Base-by-base conservation (phyloP, 2,888 invertebrate species). In the Chalcis sispes region DNA sequence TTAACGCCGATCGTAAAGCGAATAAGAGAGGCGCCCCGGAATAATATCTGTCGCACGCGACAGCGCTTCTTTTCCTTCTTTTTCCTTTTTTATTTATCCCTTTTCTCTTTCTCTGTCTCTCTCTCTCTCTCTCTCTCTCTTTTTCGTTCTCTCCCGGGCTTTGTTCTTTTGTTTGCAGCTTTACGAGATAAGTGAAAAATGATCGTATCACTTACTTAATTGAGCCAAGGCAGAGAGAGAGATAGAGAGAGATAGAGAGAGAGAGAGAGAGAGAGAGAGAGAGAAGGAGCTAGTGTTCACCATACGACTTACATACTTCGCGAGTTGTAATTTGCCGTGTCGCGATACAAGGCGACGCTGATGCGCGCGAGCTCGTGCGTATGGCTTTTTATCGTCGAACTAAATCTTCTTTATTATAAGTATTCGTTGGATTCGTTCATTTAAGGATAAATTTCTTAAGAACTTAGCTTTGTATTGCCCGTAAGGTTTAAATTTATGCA, bases 101-200 rank as follows among this genome's bases (percentile, higher is more conserved):
- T 77, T 75, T 50, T 20, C 20, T 4, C 23, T 13, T 36, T 8
- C n/a, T 27, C 15, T 7, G 25, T 40, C 1, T 29, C 5, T 54
- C 25, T 40, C 13, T 18, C 18, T 20, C 36, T 36, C 13, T 15
- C n/a, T 50, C 46, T 46, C 13, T 18, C 15, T 15, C 52, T 77
- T 75, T 79, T 82, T 74, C 71, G 77, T 65, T 73, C 48, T 25
- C 40, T 40, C n/a, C 48, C 46, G 32, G 32, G 64, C 10, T 46
- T 8, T 40, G 36, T 50, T 64, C 66, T n/a, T n/a, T n/a, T n/a
- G 75, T 62, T 52, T 67, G 74, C 62, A 46, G 36, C 70, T 74
- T 77, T 74, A 74, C 71, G 77, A 74, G 77, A 77, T 77, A 79
- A 78, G 78, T 78, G 78, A 78, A 78, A 75, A 78, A 78, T 65